These are phyloP conservation scores for Acipenser ruthenus DNA, from an alignment of 2,797 vertebrate genomes.

Conservation along the genomic window DNA sequence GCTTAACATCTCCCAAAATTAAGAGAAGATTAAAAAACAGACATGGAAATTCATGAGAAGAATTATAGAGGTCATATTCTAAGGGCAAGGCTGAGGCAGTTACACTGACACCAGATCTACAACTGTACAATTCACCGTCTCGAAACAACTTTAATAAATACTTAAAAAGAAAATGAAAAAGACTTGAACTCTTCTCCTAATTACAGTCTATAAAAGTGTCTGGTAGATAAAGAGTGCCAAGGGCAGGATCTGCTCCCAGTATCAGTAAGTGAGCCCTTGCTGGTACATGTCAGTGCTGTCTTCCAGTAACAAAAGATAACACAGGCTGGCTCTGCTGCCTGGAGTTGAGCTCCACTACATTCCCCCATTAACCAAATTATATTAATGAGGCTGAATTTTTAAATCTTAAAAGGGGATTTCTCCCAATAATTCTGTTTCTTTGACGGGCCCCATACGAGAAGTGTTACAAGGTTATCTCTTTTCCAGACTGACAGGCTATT, in stretches of 20 bases:
- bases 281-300: slow-evolving; percentile 1
- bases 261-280: neutral
- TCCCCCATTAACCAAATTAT: neutral
- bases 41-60: no score
- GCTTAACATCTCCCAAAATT: no score
- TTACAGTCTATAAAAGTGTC: neutral
- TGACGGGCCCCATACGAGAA: slow-evolving; percentile 12
- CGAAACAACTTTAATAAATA: neutral
- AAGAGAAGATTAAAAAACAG: no score
- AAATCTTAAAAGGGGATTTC: neutral
- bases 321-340: neutral
- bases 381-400: neutral
- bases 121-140: neutral
- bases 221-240: neutral
- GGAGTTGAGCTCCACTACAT: neutral
- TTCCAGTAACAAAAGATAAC: slow-evolving; percentile 1
- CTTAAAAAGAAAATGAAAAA: neutral
- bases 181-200: neutral
- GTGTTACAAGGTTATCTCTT: slow-evolving; percentile 1
- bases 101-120: neutral
- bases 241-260: neutral
- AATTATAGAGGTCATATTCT: neutral
- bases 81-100: neutral
- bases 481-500: slow-evolving; percentile 14
- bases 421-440: neutral